A percentile compares a stretch with the other conserved stretches of the same genome.
These are phyloP conservation scores for Pseudoips prasinana DNA, from an alignment of 2,888 invertebrate species.

Conservation along the genomic window DNA sequence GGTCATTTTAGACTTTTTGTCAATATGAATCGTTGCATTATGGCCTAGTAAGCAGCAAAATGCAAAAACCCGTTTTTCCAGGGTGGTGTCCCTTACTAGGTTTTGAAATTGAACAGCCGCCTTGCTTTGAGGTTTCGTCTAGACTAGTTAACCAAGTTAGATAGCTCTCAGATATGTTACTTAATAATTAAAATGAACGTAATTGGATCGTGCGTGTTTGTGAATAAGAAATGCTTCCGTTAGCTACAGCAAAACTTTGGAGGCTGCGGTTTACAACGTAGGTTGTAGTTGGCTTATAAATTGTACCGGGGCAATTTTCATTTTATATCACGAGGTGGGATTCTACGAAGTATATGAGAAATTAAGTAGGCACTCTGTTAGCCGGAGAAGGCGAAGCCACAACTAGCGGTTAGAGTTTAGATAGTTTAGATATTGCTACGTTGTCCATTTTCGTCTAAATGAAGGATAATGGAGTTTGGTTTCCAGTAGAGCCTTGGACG, in stretches of 20 bases:
- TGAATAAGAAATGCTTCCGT: slow-evolving; percentile 54
- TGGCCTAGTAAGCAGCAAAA: no score
- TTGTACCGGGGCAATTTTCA: slow-evolving; percentile 38
- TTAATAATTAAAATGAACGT: slow-evolving; percentile 50
- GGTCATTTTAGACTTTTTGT: no score
- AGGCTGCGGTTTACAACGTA: slow-evolving; percentile 32
- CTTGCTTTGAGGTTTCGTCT: not conserved
- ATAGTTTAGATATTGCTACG: slow-evolving; percentile 25
- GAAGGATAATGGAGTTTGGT: slow-evolving; percentile 28
- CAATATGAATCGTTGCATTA: no score
- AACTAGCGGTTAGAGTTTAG: slow-evolving; percentile 28
- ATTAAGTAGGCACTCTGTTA: slow-evolving; percentile 32
- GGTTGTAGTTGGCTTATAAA: slow-evolving; percentile 34
- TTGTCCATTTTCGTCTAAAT: slow-evolving; percentile 16
- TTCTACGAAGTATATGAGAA: slow-evolving; percentile 28
- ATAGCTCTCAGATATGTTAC: slow-evolving; percentile 33
- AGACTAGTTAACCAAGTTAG: slow-evolving; percentile 26
- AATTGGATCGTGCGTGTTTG: slow-evolving; percentile 57
- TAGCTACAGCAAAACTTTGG: slow-evolving; percentile 35
- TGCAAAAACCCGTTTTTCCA: no score
- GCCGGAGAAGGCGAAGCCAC: slow-evolving; percentile 26
- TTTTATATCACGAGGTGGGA: slow-evolving; percentile 31
- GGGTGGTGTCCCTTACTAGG: no score
- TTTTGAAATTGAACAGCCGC: no score
- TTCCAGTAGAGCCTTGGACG: slow-evolving; percentile 14